phyloP scores from a whole-genome alignment of 2,888 invertebrate species.

The Tetheella fluctuosa region DNA sequence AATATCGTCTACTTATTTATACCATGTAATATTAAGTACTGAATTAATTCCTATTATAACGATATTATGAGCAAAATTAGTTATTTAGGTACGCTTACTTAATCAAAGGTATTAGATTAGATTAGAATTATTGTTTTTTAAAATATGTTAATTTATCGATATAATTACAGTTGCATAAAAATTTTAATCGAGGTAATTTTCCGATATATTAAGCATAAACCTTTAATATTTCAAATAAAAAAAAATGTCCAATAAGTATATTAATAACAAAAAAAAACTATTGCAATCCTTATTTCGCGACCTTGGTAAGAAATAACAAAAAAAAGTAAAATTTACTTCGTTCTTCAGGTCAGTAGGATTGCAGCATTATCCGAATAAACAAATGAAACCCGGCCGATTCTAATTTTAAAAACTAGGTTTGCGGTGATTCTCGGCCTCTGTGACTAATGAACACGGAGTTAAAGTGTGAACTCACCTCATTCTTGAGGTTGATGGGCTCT shows the following conservation, averaged over 20 bases:
- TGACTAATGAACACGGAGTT: slow-evolving; percentile 3
- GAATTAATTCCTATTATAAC: background rate
- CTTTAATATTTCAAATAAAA: background rate
- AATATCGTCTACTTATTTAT: background rate
- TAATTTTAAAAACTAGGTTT: slow-evolving; percentile 3
- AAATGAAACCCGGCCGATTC: slow-evolving; percentile 1
- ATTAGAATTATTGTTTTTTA: background rate
- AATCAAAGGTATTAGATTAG: too few relatives aligned
- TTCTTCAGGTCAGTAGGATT: too few relatives aligned
- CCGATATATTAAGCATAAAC: too few relatives aligned
- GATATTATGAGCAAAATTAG: background rate
- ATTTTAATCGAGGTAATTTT: background rate
- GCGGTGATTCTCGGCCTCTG: background rate
- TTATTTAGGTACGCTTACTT: background rate
- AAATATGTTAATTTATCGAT: slow-evolving; percentile 1
- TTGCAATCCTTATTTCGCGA: too few relatives aligned
- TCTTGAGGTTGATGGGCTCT: slow-evolving; percentile 83
- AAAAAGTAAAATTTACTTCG: too few relatives aligned
- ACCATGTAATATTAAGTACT: background rate
- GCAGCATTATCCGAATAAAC: background rate
- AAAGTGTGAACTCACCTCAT: slow-evolving; percentile 67
- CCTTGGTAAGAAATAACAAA: too few relatives aligned
- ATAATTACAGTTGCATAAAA: background rate
- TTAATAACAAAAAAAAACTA: too few relatives aligned
- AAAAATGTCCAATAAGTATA: too few relatives aligned